Evolutionary conservation across 2,888 invertebrate species (phyloP).

Genomic region (Barypeithes pellucidus): DNA sequence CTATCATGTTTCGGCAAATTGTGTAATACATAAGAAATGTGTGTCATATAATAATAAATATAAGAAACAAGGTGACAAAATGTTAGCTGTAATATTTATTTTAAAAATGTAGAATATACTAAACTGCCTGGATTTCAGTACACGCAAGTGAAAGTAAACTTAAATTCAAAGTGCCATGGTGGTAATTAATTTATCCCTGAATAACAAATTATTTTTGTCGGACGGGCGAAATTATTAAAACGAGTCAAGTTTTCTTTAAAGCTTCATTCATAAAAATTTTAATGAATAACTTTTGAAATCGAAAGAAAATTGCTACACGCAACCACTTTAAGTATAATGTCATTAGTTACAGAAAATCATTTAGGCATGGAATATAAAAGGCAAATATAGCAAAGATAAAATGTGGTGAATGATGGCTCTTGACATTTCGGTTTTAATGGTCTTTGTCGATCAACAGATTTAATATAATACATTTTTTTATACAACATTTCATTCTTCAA

Average conservation of each 20-base stretch:
- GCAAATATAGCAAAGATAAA: neutral
- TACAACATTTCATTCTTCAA: too few relatives aligned
- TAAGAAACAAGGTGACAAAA: neutral
- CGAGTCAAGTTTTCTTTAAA: constrained; percentile 12
- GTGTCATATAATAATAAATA: too few relatives aligned
- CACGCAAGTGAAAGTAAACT: too few relatives aligned
- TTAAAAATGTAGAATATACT: too few relatives aligned
- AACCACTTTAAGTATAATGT: constrained; percentile 26
- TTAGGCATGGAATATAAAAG: constrained; percentile 3
- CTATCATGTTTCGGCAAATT: too few relatives aligned
- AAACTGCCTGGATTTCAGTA: too few relatives aligned
- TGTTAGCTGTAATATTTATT: neutral
- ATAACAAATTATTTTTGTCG: neutral
- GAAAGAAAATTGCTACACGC: constrained; percentile 39
- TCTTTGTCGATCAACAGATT: too few relatives aligned
- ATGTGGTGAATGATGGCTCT: neutral
- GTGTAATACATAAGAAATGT: too few relatives aligned
- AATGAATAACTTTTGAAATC: constrained; percentile 37
- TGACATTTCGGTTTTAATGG: neutral
- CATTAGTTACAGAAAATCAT: constrained; percentile 15
- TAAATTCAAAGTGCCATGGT: constrained; percentile 4
- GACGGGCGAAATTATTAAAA: neutral
- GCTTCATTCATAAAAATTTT: constrained; percentile 37
- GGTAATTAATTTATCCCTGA: neutral
- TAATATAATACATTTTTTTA: too few relatives aligned